These are phyloP conservation scores for Hylia prasina DNA, from an alignment of 2,113 vertebrate species.

Conservation along the genomic window DNA sequence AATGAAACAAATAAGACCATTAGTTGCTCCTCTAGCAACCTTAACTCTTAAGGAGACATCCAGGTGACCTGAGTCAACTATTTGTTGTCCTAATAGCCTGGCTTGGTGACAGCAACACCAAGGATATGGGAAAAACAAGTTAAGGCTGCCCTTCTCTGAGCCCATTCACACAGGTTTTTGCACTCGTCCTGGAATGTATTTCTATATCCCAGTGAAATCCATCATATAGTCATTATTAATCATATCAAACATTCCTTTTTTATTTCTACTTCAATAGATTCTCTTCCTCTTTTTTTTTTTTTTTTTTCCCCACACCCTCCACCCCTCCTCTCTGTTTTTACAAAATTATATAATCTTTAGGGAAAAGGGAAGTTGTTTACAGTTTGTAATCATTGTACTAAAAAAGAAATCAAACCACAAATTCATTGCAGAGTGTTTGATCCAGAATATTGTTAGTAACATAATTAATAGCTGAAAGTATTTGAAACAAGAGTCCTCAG, in stretches of 20 bases:
- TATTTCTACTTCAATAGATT: conserved; percentile 76
- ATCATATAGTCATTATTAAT: conserved; percentile 79
- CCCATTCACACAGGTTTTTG: conserved; percentile 22
- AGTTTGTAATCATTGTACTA: conserved; percentile 63
- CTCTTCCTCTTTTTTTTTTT: background rate
- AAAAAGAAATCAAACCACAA: conserved; percentile 65
- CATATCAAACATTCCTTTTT: conserved; percentile 77
- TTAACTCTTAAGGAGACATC: background rate
- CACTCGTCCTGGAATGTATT: conserved; percentile 62
- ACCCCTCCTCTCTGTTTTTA: conserved; percentile 49
- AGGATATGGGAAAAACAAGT: background rate
- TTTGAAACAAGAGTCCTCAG: conserved; percentile 43
- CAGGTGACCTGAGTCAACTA: background rate
- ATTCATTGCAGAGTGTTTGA: conserved; percentile 68
- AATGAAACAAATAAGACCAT: background rate
- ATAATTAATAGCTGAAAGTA: conserved; percentile 65
- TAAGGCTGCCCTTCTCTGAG: background rate
- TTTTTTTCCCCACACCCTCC: background rate
- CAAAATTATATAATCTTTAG: conserved; percentile 66
- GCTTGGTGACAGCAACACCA: background rate
- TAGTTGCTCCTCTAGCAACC: background rate
- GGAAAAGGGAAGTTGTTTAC: conserved; percentile 70
- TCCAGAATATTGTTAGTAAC: conserved; percentile 67
- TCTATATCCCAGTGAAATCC: conserved; percentile 80
- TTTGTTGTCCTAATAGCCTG: background rate